Percentiles rank a stretch among this genome's conserved stretches.
These are phyloP conservation scores for Falco peregrinus DNA, from an alignment of 2,797 vertebrate genomes.

Conservation along the genomic window DNA sequence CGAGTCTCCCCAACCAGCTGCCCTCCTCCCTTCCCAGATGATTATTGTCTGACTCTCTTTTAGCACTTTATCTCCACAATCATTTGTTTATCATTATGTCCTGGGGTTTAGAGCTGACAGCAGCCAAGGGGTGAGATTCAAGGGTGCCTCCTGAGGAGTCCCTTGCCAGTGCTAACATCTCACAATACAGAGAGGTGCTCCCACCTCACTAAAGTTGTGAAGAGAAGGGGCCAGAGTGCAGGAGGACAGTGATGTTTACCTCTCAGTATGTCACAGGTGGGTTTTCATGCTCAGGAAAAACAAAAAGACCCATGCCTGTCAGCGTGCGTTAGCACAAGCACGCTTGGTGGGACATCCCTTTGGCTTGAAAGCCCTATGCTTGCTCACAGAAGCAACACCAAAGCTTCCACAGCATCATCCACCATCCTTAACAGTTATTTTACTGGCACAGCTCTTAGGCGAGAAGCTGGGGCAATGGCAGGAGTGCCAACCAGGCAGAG, in stretches of 20 bases:
- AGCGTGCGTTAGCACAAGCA: neutral
- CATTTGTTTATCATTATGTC: neutral
- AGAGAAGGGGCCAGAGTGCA: neutral
- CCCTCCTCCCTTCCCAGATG: neutral
- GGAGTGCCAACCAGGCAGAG: neutral
- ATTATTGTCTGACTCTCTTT: neutral
- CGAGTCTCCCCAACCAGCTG: neutral
- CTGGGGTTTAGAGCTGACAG: neutral
- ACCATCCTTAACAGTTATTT: neutral
- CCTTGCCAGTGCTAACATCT: neutral
- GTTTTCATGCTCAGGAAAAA: neutral
- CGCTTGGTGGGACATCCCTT: accelerated
- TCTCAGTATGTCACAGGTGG: neutral
- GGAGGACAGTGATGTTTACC: neutral
- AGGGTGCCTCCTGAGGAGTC: neutral
- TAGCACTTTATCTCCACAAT: neutral
- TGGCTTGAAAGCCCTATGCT: neutral
- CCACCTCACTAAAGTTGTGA: accelerated
- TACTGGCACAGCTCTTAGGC: neutral
- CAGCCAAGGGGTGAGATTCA: neutral
- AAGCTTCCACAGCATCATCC: neutral
- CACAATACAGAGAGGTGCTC: neutral
- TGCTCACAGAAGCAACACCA: neutral
- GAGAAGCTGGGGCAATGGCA: neutral
- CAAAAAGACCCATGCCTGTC: neutral